Base-by-base conservation (phyloP, 2,113 vertebrate genomes). In the chimpanzee (Pan troglodytes) region DNA sequence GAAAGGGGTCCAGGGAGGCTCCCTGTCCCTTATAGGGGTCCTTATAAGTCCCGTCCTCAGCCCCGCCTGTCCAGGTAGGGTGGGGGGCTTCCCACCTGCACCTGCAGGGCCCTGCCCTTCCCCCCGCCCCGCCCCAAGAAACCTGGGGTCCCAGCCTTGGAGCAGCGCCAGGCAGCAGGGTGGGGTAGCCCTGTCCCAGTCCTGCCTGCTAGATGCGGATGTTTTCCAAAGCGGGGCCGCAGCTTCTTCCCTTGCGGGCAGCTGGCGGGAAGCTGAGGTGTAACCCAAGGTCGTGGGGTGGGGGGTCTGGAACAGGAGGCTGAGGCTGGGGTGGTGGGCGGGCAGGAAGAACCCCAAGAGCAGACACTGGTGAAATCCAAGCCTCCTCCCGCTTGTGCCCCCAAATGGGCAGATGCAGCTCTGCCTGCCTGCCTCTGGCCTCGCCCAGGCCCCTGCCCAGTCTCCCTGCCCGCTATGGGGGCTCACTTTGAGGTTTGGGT, bases 181-280 rank as follows among this genome's bases (percentile, higher is more conserved):
- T 3, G 5, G 81, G 23, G 43, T 18, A 55, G 70, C 57, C 61
- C 4, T 79, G 11, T 52, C 70, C 4, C 10, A 9, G 22, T 48
- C 25, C 2, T 38, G 40, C 59, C 76, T 2, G 3, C 59, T 23
- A 32, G 38, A 57, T 3, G 2, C 7, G 11, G 3, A 3, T 2
- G 8, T 55, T 7, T 35, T 73, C 61, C 5, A 13, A 12, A 61
- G 45, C 3, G 0, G 8, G 22, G 10, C 4, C 8, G 11, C 1
- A 11, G n/a, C 3, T 20, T 55, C 59, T 57, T 9, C 68, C 52
- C 64, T 0, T 0, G 0, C 2, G 16, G 23, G 73, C 2, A 0
- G 20, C 17, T 67, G 59, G 35, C 0, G 0, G 3, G 25, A n/a
- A 8, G 48, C 90, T 23, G 2, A 0, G 6, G 67, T 0, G 2